phyloP scores from a whole-genome alignment of 2,888 invertebrate species.

The Himalopsyche anomala region DNA sequence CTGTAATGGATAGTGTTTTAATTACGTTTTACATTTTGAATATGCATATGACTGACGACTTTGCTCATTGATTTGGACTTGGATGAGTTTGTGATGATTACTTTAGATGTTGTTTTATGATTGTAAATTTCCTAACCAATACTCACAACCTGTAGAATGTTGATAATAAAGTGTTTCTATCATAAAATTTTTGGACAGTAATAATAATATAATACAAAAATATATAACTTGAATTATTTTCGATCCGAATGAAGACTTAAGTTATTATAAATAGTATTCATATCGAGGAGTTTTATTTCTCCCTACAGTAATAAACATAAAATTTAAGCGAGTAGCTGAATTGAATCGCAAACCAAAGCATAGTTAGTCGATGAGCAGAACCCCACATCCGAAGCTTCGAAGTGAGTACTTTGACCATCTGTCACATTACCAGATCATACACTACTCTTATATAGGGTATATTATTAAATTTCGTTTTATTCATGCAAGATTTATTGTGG shows the following conservation, averaged over 20 bases:
- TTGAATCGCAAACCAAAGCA: constrained; percentile 56
- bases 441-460: constrained; percentile 44
- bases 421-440: constrained; percentile 59
- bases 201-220: too few relatives aligned
- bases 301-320: constrained; percentile 58
- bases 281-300: neutral
- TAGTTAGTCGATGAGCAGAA: constrained; percentile 60
- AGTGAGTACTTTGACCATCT: constrained; percentile 62
- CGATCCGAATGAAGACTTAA: neutral
- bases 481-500: constrained; percentile 42
- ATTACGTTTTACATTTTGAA: too few relatives aligned
- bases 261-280: constrained; percentile 24
- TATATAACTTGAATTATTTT: too few relatives aligned
- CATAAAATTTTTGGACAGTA: too few relatives aligned
- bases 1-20: too few relatives aligned
- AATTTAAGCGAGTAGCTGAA: constrained; percentile 57
- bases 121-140: too few relatives aligned
- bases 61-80: too few relatives aligned
- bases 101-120: too few relatives aligned
- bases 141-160: too few relatives aligned
- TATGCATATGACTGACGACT: too few relatives aligned
- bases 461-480: constrained; percentile 40
- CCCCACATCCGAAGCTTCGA: constrained; percentile 53
- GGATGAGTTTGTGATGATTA: too few relatives aligned
- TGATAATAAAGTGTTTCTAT: too few relatives aligned